Evolutionary conservation across 2,113 vertebrate genomes (phyloP), one percentile per base, ranked within the genome.

Genomic region (Spheniscus mendiculus): DNA sequence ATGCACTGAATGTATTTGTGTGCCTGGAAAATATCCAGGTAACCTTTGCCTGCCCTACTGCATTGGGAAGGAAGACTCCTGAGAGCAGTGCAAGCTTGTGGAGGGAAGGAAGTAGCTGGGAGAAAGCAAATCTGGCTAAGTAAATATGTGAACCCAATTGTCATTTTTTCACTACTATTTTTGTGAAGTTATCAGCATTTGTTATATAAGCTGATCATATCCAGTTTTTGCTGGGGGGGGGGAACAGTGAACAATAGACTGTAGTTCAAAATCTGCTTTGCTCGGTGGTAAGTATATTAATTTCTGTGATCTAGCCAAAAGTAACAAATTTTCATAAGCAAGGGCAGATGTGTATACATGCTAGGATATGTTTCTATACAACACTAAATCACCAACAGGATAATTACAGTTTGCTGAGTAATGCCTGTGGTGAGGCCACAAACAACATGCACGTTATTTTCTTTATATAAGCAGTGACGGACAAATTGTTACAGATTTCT

Each of bases 301-400:
- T 44, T 62, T 84, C 69, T 91, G 38, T 72, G 36, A 63, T 69
- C 58, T 36, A 65, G 62, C 79, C 86, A 92, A 87, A 83, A 69
- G 47, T n/a, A 86, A 50, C 32, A 87, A 38, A 40, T 62, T 88
- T 93, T 53, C 38, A 11, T 73, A 77, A 92, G 53, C 40, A 52
- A 55, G 36, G 70, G 20, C 38, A 83, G 78, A 62, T 86, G 45
- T 32, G 5, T 80, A 10, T 83, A 70, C 67, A 40, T 56, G 49
- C 40, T 56, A 61, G 53, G 78, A 38, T 94, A 32, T 80, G 76
- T 95, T 92, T 94, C 45, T 88, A 13, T 77, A 69, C 56, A 94
- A n/a, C 42, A 38, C 23, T 90, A 50, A 86, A 86, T 93, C 42
- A 59, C n/a, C 52, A 62, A 59, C 53, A 50, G 52, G 23, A 17